Percentiles rank a stretch among this genome's conserved stretches.
phyloP scores from a whole-genome alignment of 2,113 vertebrate species.

The Notarius quadriscutis region DNA sequence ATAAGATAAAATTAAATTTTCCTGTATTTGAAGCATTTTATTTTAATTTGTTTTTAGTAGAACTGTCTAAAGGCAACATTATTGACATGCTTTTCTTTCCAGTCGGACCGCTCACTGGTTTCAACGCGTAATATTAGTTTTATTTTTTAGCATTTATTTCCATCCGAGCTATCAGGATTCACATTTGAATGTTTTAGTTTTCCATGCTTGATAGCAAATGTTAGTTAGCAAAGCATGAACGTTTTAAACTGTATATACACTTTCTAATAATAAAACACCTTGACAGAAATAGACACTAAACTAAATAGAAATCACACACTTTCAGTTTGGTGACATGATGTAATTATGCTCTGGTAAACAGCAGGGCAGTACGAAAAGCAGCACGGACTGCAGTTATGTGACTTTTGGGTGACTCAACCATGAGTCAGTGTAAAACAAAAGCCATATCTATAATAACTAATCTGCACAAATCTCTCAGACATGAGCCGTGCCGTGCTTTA shows the following conservation, averaged over 20 bases:
- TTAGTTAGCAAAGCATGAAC: background rate
- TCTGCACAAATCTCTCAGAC: background rate
- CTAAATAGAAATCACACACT: background rate
- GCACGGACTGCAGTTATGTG: background rate
- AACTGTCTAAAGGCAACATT: too few species aligned
- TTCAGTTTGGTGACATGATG: too few species aligned
- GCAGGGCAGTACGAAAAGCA: background rate
- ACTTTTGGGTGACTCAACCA: background rate
- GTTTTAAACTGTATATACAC: background rate
- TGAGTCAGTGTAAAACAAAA: slow-evolving; percentile 18
- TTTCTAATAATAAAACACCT: background rate
- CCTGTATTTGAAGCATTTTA: background rate
- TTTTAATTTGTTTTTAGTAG: background rate
- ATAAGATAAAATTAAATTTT: background rate
- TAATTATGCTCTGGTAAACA: background rate
- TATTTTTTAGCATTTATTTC: background rate
- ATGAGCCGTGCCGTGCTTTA: background rate
- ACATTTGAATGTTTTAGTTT: background rate
- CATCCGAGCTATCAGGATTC: background rate
- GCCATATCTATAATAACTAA: slow-evolving; percentile 21
- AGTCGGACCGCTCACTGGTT: background rate
- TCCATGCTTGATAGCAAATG: background rate
- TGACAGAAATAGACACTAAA: background rate
- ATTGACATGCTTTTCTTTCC: background rate
- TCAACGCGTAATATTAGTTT: background rate